These are phyloP conservation scores for Calypte anna DNA, from an alignment of 2,113 vertebrate genomes.

Conservation along the genomic window DNA sequence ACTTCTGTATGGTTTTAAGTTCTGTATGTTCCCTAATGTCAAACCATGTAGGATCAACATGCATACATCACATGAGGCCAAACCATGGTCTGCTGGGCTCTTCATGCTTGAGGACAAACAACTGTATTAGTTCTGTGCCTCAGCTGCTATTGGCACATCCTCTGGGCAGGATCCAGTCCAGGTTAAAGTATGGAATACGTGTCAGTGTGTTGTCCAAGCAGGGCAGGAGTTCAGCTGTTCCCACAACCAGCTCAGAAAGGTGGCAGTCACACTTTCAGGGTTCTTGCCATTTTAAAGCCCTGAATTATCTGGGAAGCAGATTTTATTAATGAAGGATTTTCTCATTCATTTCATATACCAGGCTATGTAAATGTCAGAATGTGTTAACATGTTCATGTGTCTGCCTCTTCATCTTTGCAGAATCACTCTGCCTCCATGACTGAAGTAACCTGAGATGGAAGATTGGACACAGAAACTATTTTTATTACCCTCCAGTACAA, in stretches of 20 bases:
- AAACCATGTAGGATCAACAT: neutral
- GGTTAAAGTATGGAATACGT: neutral
- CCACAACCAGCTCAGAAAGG: neutral
- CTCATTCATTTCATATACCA: neutral
- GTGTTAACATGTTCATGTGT: neutral
- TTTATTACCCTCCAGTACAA: conserved; percentile 86
- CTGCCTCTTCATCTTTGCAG: conserved; percentile 75
- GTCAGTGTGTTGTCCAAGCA: neutral
- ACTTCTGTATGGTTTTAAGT: neutral
- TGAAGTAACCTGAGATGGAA: conserved; percentile 95
- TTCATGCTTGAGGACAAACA: neutral
- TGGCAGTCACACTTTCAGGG: neutral
- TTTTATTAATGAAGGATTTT: neutral
- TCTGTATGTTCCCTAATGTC: neutral
- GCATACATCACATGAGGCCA: neutral
- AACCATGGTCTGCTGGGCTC: neutral
- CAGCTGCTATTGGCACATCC: neutral
- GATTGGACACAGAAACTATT: conserved; percentile 78
- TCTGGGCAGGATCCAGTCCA: neutral
- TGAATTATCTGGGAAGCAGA: neutral
- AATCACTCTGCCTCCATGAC: conserved; percentile 98
- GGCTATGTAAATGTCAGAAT: neutral
- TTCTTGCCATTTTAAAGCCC: neutral
- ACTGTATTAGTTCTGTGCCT: neutral
- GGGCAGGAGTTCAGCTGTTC: neutral